Conservation (phyloP, 1,140 invertebrate genomes). For the Drosophila dunni region DNA sequence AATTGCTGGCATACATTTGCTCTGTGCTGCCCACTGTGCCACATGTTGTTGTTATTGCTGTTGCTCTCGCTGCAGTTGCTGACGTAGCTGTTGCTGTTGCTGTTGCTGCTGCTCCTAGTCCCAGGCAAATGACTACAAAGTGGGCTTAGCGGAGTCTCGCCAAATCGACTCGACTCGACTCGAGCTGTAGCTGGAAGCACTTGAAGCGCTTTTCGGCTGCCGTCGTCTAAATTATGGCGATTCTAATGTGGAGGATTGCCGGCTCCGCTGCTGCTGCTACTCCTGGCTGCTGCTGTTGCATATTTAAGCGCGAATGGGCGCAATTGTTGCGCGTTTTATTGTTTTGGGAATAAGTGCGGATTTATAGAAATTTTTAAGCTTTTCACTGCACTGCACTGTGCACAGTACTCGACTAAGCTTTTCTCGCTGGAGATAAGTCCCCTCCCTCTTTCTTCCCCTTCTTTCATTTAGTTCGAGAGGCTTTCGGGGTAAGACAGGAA, state of each 20-base stretch:
- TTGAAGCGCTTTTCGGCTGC: conserved; percentile 51
- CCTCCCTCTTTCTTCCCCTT: conserved; percentile 1
- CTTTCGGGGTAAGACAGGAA: neutral
- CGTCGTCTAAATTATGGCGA: conserved; percentile 72
- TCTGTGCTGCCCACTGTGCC: conserved; percentile 57
- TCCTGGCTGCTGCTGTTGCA: conserved; percentile 50
- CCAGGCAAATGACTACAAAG: conserved; percentile 81
- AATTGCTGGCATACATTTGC: conserved; percentile 77
- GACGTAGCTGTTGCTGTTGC: conserved; percentile 25
- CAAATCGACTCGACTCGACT: conserved; percentile 35
- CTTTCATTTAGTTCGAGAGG: conserved; percentile 23
- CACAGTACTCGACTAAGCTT: conserved; percentile 25
- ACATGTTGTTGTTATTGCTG: conserved; percentile 24
- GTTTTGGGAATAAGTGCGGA: conserved; percentile 81
- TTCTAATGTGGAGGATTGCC: conserved; percentile 62
- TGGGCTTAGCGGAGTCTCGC: conserved; percentile 67
- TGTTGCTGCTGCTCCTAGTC: conserved; percentile 36
- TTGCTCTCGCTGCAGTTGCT: conserved; percentile 21
- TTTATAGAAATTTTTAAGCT: conserved; percentile 73
- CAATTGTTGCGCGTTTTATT: conserved; percentile 82
- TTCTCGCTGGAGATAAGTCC: conserved; percentile 20
- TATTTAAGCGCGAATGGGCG: conserved; percentile 73
- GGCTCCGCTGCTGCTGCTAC: conserved; percentile 15
- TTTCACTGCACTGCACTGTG: conserved; percentile 31
- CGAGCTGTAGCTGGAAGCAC: conserved; percentile 26